A percentile compares a stretch with the other conserved stretches of the same genome.
Evolutionary conservation across 2,797 vertebrate genomes (phyloP).

Genomic region (Alcedo quadribrachys): DNA sequence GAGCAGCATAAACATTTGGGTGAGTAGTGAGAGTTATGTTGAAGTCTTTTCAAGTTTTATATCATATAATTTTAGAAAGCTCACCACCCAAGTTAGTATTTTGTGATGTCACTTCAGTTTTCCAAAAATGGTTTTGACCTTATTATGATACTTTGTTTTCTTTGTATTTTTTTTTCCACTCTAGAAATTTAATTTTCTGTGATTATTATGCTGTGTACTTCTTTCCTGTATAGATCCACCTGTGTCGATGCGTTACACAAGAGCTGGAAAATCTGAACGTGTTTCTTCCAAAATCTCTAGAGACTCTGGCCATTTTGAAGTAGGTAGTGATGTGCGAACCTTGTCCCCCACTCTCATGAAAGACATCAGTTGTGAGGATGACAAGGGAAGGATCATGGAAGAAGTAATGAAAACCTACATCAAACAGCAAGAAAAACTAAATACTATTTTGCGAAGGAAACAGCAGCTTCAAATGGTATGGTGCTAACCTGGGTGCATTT

Average conservation of each 20-base stretch:
- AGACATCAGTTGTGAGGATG: conserved; percentile 87
- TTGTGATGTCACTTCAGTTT: neutral
- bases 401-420: conserved; percentile 97
- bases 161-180: neutral
- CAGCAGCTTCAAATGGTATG: conserved; percentile 95
- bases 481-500: neutral
- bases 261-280: conserved; percentile 81
- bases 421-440: conserved; percentile 94
- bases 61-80: neutral
- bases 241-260: conserved; percentile 71
- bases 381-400: conserved; percentile 95
- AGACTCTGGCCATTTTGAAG: conserved; percentile 78
- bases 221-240: conserved; percentile 59
- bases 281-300: conserved; percentile 71
- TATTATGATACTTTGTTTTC: neutral
- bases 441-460: conserved; percentile 92
- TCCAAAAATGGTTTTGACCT: neutral
- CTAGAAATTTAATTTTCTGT: neutral
- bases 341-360: conserved; percentile 78
- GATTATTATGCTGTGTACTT: neutral
- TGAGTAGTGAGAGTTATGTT: conserved; percentile 51
- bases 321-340: conserved; percentile 25
- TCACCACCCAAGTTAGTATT: neutral
- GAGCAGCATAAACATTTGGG: conserved; percentile 66
- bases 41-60: neutral